These are phyloP conservation scores for Olivierus martensii DNA, from an alignment of 1,140 invertebrate species.

Conservation along the genomic window DNA sequence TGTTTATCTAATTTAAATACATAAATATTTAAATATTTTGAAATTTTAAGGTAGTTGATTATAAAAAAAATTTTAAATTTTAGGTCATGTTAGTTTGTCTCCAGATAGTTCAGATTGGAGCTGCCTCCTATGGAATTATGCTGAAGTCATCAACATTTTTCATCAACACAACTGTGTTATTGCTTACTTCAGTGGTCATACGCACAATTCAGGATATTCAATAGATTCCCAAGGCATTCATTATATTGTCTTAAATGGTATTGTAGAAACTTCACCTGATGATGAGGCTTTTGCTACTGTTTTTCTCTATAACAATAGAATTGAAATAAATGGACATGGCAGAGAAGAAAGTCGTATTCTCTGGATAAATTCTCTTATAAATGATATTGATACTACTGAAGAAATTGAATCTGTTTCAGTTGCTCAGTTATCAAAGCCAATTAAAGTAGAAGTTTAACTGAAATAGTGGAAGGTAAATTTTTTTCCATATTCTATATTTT, in stretches of 20 bases:
- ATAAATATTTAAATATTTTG: no score
- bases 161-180: slow-evolving; percentile 22
- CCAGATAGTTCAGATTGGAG: slow-evolving; percentile 17
- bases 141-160: slow-evolving; percentile 24
- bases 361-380: not conserved
- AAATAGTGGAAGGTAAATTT: no score
- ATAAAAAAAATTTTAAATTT: not conserved
- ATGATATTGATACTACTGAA: not conserved
- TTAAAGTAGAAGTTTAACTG: not conserved
- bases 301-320: slow-evolving; percentile 20
- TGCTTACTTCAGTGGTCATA: slow-evolving; percentile 27
- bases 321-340: slow-evolving; percentile 18
- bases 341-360: slow-evolving; percentile 14
- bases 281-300: slow-evolving; percentile 27
- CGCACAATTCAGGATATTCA: slow-evolving; percentile 24
- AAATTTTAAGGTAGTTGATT: no score
- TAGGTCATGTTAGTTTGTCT: slow-evolving; percentile 27
- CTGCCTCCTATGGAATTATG: slow-evolving; percentile 28
- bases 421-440: not conserved
- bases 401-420: not conserved
- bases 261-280: slow-evolving; percentile 25
- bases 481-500: no score
- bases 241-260: slow-evolving; percentile 25
- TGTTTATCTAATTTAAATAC: no score
- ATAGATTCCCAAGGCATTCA: slow-evolving; percentile 26